Base-by-base conservation (phyloP, 2,113 vertebrate species). In the Otus sunia region DNA sequence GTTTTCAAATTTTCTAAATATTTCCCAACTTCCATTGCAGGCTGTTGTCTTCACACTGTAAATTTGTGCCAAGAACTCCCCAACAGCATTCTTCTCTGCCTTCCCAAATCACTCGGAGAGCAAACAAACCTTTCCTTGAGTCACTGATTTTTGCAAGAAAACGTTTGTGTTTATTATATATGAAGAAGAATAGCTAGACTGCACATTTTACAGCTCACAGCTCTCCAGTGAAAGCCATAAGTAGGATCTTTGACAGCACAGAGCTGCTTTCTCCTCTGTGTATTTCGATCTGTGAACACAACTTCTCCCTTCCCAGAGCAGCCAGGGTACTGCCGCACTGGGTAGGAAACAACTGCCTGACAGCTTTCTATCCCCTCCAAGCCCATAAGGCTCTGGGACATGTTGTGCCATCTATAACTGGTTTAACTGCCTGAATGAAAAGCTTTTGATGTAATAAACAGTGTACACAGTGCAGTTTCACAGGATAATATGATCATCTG, bases 1-100 rank as follows among this genome's bases (percentile, higher is more conserved):
- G 73, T 89, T 97, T 75, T 76, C 92, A 93, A 80, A 86, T 96
- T 97, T 97, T 97, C 94, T 75, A 97, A 98, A 97, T 98, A 97
- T 95, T 98, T 98, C 86, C 90, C 80, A 71, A 69, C 73, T 93
- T 96, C 62, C 92, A 89, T 92, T 92, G 82, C 90, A 86, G 55
- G 49, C 95, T 95, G 94, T 92, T 97, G 92, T 95, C 87, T 97
- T 91, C 12, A 5, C 16, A 5, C 72, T 75, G 30, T 73, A 88
- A 95, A 60, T 49, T 43, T 0, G 6, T 93, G 97, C 97, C 97
- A 97, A 96, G 74, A 89, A 84, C 97, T 95, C 94, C 96, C 88
- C 92, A 74, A 32, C 19, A 64, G 50, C 96, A 97, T 97, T 96
- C 93, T 87, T 96, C 89, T 89, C 86, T 95, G 88, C 83, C 76